These are phyloP conservation scores for Pachypanchax playfairii DNA, from an alignment of 2,113 vertebrate species.

Conservation along the genomic window DNA sequence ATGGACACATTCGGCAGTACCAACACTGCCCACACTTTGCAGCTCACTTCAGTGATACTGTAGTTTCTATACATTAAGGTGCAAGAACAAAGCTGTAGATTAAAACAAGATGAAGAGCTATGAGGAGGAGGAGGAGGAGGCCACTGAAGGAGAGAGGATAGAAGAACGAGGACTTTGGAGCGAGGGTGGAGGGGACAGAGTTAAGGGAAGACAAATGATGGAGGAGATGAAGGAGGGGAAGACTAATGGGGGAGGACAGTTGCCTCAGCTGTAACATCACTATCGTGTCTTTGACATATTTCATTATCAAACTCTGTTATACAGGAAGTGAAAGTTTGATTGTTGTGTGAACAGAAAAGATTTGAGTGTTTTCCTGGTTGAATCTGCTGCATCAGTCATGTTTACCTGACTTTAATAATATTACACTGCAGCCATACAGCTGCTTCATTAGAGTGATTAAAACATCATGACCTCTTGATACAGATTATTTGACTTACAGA, in stretches of 20 bases:
- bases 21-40: conserved; percentile 54
- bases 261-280: too few relatives aligned
- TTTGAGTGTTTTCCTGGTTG: too few relatives aligned
- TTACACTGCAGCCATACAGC: too few relatives aligned
- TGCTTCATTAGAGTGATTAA: too few relatives aligned
- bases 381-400: too few relatives aligned
- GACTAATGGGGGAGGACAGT: conserved; percentile 53
- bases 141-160: conserved; percentile 28
- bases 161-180: conserved; percentile 33
- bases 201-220: conserved; percentile 39
- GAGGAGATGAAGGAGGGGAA: conserved; percentile 28
- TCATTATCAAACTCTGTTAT: too few relatives aligned
- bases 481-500: too few relatives aligned
- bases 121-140: conserved; percentile 12
- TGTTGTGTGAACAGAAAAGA: too few relatives aligned
- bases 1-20: conserved; percentile 54
- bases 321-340: too few relatives aligned
- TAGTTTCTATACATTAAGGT: conserved; percentile 9
- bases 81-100: conserved; percentile 17
- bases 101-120: conserved; percentile 7
- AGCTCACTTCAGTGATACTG: conserved; percentile 28
- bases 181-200: conserved; percentile 35
- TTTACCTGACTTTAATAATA: too few relatives aligned
- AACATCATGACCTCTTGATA: too few relatives aligned
- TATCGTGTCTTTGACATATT: too few relatives aligned